phyloP scores from a whole-genome alignment of 2,113 vertebrate genomes.

The Lamprotornis superbus region DNA sequence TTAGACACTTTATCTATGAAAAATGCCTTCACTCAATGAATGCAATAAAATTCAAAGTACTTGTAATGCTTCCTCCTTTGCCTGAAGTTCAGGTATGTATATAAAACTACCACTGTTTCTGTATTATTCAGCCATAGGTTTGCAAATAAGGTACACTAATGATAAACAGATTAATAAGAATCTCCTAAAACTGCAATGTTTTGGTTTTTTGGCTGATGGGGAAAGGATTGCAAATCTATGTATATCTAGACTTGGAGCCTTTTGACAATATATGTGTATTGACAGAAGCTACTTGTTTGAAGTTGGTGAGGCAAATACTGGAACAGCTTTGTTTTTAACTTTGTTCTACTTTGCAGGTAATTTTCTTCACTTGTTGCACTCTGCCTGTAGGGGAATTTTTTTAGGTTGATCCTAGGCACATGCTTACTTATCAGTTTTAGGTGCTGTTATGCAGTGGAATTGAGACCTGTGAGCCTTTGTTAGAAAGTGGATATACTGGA shows the following conservation, averaged over 20 bases:
- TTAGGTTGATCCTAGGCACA: neutral
- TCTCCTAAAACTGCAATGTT: neutral
- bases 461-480: neutral
- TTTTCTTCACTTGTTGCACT: neutral
- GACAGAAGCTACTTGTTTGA: neutral
- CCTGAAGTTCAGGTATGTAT: neutral
- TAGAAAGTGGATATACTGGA: neutral
- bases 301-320: neutral
- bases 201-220: accelerated
- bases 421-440: neutral
- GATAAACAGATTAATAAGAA: neutral
- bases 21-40: neutral
- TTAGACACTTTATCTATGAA: neutral
- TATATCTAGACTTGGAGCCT: neutral
- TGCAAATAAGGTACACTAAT: neutral
- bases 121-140: neutral
- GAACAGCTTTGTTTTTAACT: neutral
- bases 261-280: neutral
- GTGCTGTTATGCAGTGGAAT: neutral
- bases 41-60: neutral
- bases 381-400: neutral
- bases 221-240: neutral
- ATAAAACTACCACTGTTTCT: neutral
- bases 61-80: neutral
- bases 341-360: neutral